A percentile compares a stretch with the other conserved stretches of the same genome.
Evolutionary conservation across 1,140 invertebrate genomes (phyloP).

Genomic region (Hydropsyche tenuis): DNA sequence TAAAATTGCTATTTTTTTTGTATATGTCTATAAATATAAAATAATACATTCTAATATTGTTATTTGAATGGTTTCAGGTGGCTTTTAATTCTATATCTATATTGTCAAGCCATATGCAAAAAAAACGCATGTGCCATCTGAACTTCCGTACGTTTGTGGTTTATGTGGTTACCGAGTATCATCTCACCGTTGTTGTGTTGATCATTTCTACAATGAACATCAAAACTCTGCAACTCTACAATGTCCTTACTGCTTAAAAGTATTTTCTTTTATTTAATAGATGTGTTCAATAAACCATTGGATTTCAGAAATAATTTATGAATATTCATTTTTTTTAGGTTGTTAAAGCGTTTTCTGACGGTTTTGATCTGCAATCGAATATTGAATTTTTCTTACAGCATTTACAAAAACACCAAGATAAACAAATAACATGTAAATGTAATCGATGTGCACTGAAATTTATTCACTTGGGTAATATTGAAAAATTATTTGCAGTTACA

Average conservation of each 20-base stretch:
- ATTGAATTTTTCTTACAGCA: constrained; percentile 63
- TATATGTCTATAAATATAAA: background rate
- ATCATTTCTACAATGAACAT: constrained; percentile 75
- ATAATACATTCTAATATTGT: constrained; percentile 1
- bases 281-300: no score
- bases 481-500: background rate
- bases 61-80: constrained; percentile 53
- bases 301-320: no score
- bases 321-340: constrained; percentile 55
- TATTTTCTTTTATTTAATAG: no score
- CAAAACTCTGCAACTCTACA: constrained; percentile 67
- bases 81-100: constrained; percentile 67
- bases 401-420: constrained; percentile 63
- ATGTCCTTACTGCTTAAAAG: constrained; percentile 78
- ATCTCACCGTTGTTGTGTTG: constrained; percentile 73
- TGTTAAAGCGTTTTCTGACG: constrained; percentile 59
- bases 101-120: constrained; percentile 77
- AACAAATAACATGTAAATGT: constrained; percentile 69
- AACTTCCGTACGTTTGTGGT: constrained; percentile 81
- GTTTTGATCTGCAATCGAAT: constrained; percentile 61
- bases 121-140: constrained; percentile 74
- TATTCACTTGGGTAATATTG: constrained; percentile 66
- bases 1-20: constrained; percentile 27
- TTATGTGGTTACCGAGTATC: constrained; percentile 77
- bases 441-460: constrained; percentile 74